Conservation (phyloP, 2,888 invertebrate genomes). For the Cryptophagus acutangulus region DNA sequence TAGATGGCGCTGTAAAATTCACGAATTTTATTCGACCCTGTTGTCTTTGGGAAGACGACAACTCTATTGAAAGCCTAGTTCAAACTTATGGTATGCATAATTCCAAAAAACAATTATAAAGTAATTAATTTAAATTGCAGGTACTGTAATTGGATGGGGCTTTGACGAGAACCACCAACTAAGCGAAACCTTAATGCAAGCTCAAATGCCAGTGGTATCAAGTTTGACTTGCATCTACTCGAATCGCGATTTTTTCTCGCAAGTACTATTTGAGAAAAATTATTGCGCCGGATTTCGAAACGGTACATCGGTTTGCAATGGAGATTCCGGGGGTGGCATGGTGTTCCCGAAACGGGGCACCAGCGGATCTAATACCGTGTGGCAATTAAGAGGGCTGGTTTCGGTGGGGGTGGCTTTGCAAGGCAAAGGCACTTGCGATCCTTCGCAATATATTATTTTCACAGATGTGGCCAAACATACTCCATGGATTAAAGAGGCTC, state of each 20-base stretch:
- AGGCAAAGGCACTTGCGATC: constrained; percentile 56
- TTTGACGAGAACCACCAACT: constrained; percentile 55
- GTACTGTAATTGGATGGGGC: constrained; percentile 48
- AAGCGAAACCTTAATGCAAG: constrained; percentile 53
- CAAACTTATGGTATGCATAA: no score
- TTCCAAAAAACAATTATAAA: no score
- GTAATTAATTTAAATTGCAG: no score
- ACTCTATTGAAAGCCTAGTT: constrained; percentile 28
- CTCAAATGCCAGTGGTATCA: constrained; percentile 58
- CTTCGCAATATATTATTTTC: constrained; percentile 44
- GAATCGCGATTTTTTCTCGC: constrained; percentile 57
- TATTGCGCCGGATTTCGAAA: constrained; percentile 50
- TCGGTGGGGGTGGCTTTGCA: constrained; percentile 56
- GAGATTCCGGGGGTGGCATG: constrained; percentile 48
- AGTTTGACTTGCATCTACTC: constrained; percentile 57
- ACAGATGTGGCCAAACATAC: constrained; percentile 3
- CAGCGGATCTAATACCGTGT: constrained; percentile 31
- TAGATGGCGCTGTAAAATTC: constrained; percentile 50
- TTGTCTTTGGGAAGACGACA: constrained; percentile 52
- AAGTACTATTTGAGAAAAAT: constrained; percentile 55
- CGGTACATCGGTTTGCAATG: constrained; percentile 54
- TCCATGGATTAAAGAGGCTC: no score
- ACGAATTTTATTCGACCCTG: constrained; percentile 53
- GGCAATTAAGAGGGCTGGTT: constrained; percentile 51
- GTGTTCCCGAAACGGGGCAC: constrained; percentile 39